Base-by-base conservation (phyloP, 2,113 vertebrate genomes). In the Gallinago undulata region DNA sequence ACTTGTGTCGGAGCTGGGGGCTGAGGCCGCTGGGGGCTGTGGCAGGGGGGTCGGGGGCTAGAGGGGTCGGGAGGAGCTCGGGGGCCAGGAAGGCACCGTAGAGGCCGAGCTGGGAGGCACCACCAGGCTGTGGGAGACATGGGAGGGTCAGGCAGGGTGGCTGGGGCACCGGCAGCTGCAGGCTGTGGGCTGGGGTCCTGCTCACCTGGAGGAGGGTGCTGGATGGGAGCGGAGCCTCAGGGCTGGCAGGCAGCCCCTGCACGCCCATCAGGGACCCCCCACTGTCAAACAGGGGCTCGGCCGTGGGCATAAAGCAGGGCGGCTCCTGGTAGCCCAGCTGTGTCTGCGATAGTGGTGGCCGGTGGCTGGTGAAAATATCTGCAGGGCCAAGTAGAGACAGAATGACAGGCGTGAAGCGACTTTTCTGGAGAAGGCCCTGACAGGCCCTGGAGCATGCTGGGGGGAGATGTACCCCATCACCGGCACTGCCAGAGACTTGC, bases 301-400 rank as follows among this genome's bases (percentile, higher is more conserved):
- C 91, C 83, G 87, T 57, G 30, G 98, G 84, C 10, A 39, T 16
- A 13, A 98, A 97, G 90, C 94, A 92, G 64, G 94, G 79, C 3
- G 90, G 91, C 55, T 98, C 98, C 48, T 90, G 92, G 84, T 97
- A 98, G 93, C 55, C 91, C 0, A 13, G 56, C 1, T 96, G 87
- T 3, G 53, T 82, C 77, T 97, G 96, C 1, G 85, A n/a, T 13
- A 79, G 51, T 2, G 35, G 62, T 9, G 96, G 89, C 10, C 96
- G 93, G 57, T 98, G 95, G 83, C 63, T 39, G 35, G 89, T 93
- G 96, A 98, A 97, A 90, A 98, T 97, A 94, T 98, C 98, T 98
- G 94, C 47, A 76, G 94, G 55, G 77, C 24, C 80, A 96, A 96
- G 56, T 6, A 37, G 31, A 93, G 57, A 88, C 28, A 75, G 16